Conservation (phyloP, 1,140 invertebrate genomes). For the Anastrepha obliqua region DNA sequence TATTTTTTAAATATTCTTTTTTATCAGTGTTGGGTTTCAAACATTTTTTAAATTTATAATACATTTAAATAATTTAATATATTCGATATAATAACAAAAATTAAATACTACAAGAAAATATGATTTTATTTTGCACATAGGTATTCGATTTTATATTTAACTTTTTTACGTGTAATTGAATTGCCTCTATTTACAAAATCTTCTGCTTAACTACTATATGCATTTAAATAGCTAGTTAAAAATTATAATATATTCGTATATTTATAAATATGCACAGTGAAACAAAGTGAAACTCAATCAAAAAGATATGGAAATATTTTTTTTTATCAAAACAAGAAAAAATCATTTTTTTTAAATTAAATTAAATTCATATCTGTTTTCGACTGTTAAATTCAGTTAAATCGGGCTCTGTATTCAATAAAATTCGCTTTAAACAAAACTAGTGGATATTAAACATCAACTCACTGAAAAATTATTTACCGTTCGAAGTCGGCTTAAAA, state of each 20-base stretch:
- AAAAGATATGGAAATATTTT: too few relatives aligned
- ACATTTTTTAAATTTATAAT: conserved; percentile 2
- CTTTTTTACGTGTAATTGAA: neutral
- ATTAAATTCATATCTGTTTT: too few relatives aligned
- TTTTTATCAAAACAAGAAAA: too few relatives aligned
- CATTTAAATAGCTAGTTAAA: neutral
- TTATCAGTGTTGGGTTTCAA: neutral
- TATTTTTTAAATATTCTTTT: neutral
- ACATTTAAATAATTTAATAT: conserved; percentile 48
- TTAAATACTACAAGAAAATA: conserved; percentile 32
- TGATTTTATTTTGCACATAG: conserved; percentile 46
- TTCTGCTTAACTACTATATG: neutral
- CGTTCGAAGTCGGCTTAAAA: too few relatives aligned
- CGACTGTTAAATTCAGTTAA: too few relatives aligned
- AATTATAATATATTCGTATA: neutral
- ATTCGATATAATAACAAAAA: conserved; percentile 34
- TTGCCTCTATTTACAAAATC: conserved; percentile 35
- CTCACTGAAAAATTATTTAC: too few relatives aligned
- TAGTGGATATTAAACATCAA: too few relatives aligned
- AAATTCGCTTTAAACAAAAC: too few relatives aligned
- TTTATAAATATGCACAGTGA: neutral
- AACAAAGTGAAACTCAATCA: too few relatives aligned
- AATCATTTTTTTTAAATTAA: too few relatives aligned
- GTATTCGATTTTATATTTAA: conserved; percentile 33
- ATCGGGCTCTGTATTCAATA: too few relatives aligned